A percentile compares a stretch with the other conserved stretches of the same genome.
These are phyloP conservation scores for Brachyhypopomus gauderio DNA, from an alignment of 2,113 vertebrate species.

Conservation along the genomic window DNA sequence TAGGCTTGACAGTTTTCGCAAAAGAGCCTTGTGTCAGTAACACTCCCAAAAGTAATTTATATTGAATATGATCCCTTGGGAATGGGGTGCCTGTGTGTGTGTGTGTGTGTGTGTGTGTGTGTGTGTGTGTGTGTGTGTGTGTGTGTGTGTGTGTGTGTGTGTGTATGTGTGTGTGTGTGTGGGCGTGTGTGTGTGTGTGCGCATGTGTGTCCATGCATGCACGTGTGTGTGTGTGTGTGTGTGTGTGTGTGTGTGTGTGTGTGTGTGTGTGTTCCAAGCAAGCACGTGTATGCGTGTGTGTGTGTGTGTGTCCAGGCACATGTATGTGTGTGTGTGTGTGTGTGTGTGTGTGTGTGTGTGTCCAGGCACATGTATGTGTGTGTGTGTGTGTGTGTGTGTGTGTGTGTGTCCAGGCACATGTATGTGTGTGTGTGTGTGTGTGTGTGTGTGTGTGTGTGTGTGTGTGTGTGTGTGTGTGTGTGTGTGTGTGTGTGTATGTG, in stretches of 20 bases:
- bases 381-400: slow-evolving; percentile 48
- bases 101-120: too few species aligned
- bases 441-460: slow-evolving; percentile 49
- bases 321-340: too few species aligned
- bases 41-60: not conserved
- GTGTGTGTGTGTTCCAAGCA: slow-evolving; percentile 67
- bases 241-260: too few species aligned
- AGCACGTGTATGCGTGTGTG: slow-evolving; percentile 31
- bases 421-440: slow-evolving; percentile 52
- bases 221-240: too few species aligned
- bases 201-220: too few species aligned
- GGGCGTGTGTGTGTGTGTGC: too few species aligned
- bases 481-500: too few species aligned
- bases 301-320: slow-evolving; percentile 4
- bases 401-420: not conserved
- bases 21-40: not conserved
- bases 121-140: too few species aligned
- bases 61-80: slow-evolving; percentile 10
- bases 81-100: not conserved
- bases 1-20: not conserved
- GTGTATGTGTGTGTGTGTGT: too few species aligned
- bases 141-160: too few species aligned
- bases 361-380: slow-evolving; percentile 3
- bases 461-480: slow-evolving; percentile 8
- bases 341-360: too few species aligned